Evolutionary conservation across 1,140 invertebrate species (phyloP).

Genomic region (Oryctes rhinoceros): DNA sequence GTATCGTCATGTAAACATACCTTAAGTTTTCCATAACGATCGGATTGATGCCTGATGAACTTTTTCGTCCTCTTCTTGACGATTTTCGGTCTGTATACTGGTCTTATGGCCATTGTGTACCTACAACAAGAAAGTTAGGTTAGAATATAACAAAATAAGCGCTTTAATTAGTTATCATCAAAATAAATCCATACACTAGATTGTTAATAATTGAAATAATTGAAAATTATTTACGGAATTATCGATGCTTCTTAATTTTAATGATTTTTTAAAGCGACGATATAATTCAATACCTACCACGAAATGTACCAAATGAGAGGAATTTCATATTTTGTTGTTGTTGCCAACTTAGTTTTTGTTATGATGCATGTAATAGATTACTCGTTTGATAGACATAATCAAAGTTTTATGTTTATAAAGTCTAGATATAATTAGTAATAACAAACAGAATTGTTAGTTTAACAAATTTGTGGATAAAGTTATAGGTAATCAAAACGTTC

Average conservation of each 20-base stretch:
- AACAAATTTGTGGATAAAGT: not conserved
- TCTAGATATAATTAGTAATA: not conserved
- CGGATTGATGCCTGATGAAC: slow-evolving; percentile 96
- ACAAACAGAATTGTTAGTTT: not conserved
- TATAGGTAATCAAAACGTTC: not conserved
- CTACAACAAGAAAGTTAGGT: slow-evolving; percentile 26
- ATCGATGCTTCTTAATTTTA: slow-evolving; percentile 25
- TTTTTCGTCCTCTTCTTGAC: slow-evolving; percentile 97
- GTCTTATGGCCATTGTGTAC: slow-evolving; percentile 78
- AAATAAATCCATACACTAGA: not conserved
- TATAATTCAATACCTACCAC: too few relatives aligned
- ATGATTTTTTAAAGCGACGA: slow-evolving; percentile 20
- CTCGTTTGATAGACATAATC: not conserved
- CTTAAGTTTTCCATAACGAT: slow-evolving; percentile 95
- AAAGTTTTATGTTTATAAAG: not conserved
- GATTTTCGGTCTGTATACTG: slow-evolving; percentile 86
- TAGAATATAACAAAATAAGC: not conserved
- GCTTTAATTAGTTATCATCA: not conserved
- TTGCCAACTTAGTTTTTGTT: not conserved
- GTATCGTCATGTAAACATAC: slow-evolving; percentile 64
- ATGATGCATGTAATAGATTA: not conserved
- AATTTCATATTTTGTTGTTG: slow-evolving; percentile 1
- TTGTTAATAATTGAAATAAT: not conserved
- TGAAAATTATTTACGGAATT: not conserved
- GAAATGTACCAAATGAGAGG: slow-evolving; percentile 4